phyloP scores from a whole-genome alignment of 2,797 vertebrate species.

The Melanotaenia maccullochi region DNA sequence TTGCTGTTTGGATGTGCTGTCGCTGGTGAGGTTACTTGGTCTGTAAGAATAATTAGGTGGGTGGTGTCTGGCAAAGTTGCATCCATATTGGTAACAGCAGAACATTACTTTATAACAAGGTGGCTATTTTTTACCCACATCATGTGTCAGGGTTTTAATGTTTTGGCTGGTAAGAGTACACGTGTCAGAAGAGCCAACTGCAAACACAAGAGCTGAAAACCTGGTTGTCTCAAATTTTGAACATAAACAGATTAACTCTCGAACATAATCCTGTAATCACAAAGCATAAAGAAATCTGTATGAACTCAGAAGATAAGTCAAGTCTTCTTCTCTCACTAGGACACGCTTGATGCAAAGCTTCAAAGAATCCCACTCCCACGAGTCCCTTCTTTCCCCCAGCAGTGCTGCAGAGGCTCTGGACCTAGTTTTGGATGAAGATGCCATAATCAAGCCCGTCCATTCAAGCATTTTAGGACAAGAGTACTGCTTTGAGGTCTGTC shows the following conservation, averaged over 20 bases:
- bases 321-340: slow-evolving; percentile 74
- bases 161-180: background rate
- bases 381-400: slow-evolving; percentile 94
- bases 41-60: background rate
- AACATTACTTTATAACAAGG: background rate
- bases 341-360: slow-evolving; percentile 96
- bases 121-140: too few relatives aligned
- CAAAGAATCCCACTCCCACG: slow-evolving; percentile 96
- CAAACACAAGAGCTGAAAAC: slow-evolving; percentile 33
- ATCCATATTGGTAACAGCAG: background rate
- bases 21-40: background rate
- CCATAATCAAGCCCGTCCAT: slow-evolving; percentile 95
- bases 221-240: slow-evolving; percentile 34
- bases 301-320: slow-evolving; percentile 30
- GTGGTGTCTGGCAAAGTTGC: background rate
- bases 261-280: slow-evolving; percentile 30
- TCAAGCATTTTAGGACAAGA: slow-evolving; percentile 96
- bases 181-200: slow-evolving; percentile 45
- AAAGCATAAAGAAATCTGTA: slow-evolving; percentile 27
- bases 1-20: background rate
- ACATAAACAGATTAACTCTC: slow-evolving; percentile 46
- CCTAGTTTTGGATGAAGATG: slow-evolving; percentile 95
- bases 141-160: too few relatives aligned
- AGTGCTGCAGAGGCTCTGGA: slow-evolving; percentile 94
- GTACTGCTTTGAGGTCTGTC: slow-evolving; percentile 93